Evolutionary conservation across 2,797 vertebrate genomes (phyloP).

Genomic region (Rhincodon typus): DNA sequence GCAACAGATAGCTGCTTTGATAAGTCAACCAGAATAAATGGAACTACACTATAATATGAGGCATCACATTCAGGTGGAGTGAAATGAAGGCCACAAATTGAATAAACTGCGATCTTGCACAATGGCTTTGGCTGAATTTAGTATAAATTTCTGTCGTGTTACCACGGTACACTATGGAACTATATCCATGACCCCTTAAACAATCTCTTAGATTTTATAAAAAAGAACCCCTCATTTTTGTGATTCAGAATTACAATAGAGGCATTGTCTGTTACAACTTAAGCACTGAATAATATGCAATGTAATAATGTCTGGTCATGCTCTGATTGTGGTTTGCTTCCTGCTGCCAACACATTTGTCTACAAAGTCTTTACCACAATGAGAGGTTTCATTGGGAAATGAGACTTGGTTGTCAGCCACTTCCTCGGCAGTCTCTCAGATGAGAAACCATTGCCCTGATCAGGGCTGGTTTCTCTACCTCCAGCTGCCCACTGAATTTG

Average conservation of each 20-base stretch:
- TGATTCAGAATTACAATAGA: background rate
- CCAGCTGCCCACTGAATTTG: background rate
- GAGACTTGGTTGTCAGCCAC: background rate
- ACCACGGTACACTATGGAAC: background rate
- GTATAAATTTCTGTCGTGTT: background rate
- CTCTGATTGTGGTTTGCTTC: slow-evolving; percentile 9
- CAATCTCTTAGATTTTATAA: background rate
- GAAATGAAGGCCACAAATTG: no score
- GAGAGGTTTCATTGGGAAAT: background rate
- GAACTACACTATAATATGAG: background rate
- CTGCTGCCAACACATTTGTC: background rate
- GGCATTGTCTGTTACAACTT: background rate
- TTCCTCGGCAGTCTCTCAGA: background rate
- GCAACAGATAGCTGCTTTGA: background rate
- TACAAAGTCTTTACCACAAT: background rate
- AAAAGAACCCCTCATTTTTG: background rate
- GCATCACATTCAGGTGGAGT: background rate
- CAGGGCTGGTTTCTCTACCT: background rate
- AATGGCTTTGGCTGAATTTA: background rate
- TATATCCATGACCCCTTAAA: background rate
- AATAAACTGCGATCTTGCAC: background rate
- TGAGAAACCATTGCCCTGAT: background rate
- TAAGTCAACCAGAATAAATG: background rate
- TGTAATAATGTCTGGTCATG: background rate
- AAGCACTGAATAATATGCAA: background rate